Base-by-base conservation (phyloP, 2,888 invertebrate genomes). In the Tholera decimalis region DNA sequence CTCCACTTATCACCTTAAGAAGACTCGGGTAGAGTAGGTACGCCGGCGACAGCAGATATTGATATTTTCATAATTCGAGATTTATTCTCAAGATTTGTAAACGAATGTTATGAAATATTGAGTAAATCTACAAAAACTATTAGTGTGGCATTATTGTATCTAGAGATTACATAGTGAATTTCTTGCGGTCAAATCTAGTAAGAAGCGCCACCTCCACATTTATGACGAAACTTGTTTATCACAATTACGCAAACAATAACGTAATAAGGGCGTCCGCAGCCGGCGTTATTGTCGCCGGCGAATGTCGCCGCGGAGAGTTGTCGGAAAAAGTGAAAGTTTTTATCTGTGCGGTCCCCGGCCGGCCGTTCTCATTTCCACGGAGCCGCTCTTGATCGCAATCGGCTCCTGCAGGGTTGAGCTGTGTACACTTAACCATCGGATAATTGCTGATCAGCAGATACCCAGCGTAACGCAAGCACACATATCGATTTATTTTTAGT, bases 241-340 rank as follows among this genome's bases (percentile, higher is more conserved):
- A 87, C 89, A 90, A 91, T 91, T 89, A 89, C 88, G 84, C 83
- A 88, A 89, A 91, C 91, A 90, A 91, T 91, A 91, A 90, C 85
- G 88, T 90, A 89, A 91, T 92, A 92, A 92, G 90, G 82, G 88
- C 84, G 80, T 83, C 88, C 91, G 72, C 91, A 91, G 91, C 88
- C 89, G 87, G 86, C 84, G 90, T 91, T 91, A 93, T 91, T 91
- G 90, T 89, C 82, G 85, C 85, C 82, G 80, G 83, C 82, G 87
- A 93, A 93, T 91, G 91, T 93, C 86, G 85, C 92, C 91, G 88
- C 85, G 70, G 91, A 91, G 92, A 89, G 88, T 91, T 89, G 90
- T 89, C 89, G 89, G 91, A 90, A 93, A 92, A 93, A 93, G 93
- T 92, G 92, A 94, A 94, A 94, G 93, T 94, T 95, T 94, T 94